These are phyloP conservation scores for Ormyrus rosae DNA, from an alignment of 2,888 invertebrate species.

Conservation along the genomic window DNA sequence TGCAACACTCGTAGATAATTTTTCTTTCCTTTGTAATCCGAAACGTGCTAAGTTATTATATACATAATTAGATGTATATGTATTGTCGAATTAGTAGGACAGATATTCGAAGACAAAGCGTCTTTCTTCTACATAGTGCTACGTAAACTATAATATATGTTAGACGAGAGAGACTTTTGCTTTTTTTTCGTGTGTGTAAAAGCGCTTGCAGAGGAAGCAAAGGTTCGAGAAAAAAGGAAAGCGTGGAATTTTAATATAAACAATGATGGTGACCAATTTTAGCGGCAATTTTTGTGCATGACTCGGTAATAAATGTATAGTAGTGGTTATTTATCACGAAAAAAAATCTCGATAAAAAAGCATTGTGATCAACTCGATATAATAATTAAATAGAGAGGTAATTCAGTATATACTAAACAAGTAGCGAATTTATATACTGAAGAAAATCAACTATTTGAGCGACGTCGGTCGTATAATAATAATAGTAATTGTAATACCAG, in stretches of 20 bases:
- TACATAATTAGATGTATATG: conserved; percentile 12
- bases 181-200: not conserved
- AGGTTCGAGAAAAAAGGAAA: conserved; percentile 10
- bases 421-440: conserved; percentile 38
- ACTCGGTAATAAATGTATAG: conserved; percentile 28
- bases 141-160: conserved; percentile 17
- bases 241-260: conserved; percentile 15
- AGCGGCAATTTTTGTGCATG: conserved; percentile 46
- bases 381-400: conserved; percentile 32
- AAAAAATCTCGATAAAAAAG: conserved; percentile 56
- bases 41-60: conserved; percentile 14
- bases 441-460: conserved; percentile 14
- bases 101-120: conserved; percentile 48
- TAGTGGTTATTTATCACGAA: conserved; percentile 44
- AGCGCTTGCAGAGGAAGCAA: conserved; percentile 38
- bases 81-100: conserved; percentile 11
- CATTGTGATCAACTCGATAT: conserved; percentile 57
- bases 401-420: conserved; percentile 29
- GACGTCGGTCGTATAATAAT: conserved; percentile 25
- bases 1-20: not conserved
- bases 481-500: conserved; percentile 31
- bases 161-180: conserved; percentile 7
- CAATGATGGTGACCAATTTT: conserved; percentile 33
- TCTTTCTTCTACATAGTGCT: conserved; percentile 28
- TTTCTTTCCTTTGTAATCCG: conserved; percentile 7